Percentiles rank a stretch among this genome's conserved stretches.
Evolutionary conservation across 2,797 vertebrate species (phyloP).

Genomic region (Yasuhikotakia modesta): DNA sequence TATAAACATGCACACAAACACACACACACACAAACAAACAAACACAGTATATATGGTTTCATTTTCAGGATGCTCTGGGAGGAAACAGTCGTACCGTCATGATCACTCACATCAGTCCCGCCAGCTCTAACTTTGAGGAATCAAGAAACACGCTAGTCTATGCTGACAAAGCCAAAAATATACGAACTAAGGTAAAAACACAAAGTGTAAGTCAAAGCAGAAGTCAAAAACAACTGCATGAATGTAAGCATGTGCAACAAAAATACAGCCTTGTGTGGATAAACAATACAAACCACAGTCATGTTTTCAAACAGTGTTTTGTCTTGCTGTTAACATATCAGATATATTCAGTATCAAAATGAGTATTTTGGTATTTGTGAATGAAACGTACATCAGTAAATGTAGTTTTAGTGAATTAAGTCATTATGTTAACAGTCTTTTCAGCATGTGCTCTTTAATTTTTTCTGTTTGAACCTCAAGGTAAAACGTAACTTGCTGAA

Average conservation of each 20-base stretch:
- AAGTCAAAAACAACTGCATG: too few species aligned
- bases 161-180: slow-evolving; percentile 90
- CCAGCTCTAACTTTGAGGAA: slow-evolving; percentile 88
- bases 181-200: slow-evolving; percentile 82
- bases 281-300: too few species aligned
- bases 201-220: not conserved
- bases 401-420: not conserved
- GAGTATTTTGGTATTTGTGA: too few species aligned
- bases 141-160: slow-evolving; percentile 90
- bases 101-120: slow-evolving; percentile 94
- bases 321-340: too few species aligned
- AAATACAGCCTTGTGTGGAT: too few species aligned
- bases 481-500: slow-evolving; percentile 87
- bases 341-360: too few species aligned
- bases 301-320: too few species aligned
- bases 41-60: not conserved
- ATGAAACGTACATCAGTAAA: not conserved
- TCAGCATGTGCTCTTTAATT: not conserved
- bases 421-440: not conserved
- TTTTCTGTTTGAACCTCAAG: slow-evolving; percentile 63
- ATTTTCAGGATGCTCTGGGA: slow-evolving; percentile 84
- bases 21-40: too few species aligned
- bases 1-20: too few species aligned
- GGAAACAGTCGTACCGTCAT: slow-evolving; percentile 92
- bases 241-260: too few species aligned